Evolutionary conservation across 53 echinoderm and acorn worm genomes (phyloP).

Genomic region (Paracentrotus lividus): DNA sequence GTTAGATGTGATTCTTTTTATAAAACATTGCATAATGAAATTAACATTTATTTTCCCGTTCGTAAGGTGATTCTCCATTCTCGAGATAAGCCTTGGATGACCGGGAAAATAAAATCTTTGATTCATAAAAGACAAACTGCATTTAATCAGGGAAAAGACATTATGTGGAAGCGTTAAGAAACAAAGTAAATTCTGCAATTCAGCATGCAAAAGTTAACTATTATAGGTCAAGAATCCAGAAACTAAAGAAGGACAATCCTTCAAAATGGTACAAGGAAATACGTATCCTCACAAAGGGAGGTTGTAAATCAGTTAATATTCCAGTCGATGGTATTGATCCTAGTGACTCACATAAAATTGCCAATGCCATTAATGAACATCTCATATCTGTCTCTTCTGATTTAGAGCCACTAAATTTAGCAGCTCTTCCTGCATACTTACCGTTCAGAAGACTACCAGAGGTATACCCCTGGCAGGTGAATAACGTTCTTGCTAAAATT

Average conservation of each 20-base stretch:
- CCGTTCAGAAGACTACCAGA: no score
- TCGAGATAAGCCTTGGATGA: slow-evolving; percentile 10
- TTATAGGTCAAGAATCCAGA: not conserved
- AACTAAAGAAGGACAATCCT: not conserved
- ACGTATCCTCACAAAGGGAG: not conserved
- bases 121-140: not conserved
- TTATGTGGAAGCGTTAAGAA: not conserved
- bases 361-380: no score
- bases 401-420: no score
- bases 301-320: not conserved
- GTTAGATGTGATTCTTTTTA: not conserved
- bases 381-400: no score
- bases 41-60: not conserved
- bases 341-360: no score
- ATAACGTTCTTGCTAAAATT: no score
- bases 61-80: not conserved
- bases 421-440: no score
- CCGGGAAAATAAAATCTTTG: not conserved
- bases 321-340: not conserved
- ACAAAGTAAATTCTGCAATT: not conserved
- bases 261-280: slow-evolving; percentile 10
- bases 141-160: not conserved
- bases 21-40: not conserved
- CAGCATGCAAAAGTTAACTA: not conserved
- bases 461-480: no score